Conservation (phyloP, 2,797 vertebrate species). For the Poecile montanus region DNA sequence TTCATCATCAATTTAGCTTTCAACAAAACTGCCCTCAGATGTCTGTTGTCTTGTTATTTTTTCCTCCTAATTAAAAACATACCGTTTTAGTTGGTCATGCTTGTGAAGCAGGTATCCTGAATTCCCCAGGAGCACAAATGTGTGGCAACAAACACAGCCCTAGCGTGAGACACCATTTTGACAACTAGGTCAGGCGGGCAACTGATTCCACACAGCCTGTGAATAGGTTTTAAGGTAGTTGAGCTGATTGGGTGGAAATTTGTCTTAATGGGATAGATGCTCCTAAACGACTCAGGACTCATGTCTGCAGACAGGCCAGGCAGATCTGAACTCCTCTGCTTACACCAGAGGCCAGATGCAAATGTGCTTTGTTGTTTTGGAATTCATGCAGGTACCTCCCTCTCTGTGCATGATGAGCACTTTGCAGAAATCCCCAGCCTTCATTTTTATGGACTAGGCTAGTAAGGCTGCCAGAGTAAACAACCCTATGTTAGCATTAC, state of each 20-base stretch:
- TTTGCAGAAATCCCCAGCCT: background rate
- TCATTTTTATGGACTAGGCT: background rate
- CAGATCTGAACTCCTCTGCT: background rate
- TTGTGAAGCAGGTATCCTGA: background rate
- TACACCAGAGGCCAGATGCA: background rate
- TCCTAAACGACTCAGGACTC: background rate
- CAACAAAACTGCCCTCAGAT: conserved; percentile 17
- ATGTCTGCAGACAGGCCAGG: background rate
- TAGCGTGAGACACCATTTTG: background rate
- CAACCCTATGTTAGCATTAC: background rate
- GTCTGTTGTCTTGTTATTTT: background rate
- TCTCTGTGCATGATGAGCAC: background rate
- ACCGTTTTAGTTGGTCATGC: background rate
- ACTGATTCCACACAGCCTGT: accelerated
- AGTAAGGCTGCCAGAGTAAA: background rate
- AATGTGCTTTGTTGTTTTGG: accelerated
- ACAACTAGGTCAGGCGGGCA: conserved; percentile 14
- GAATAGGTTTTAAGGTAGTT: background rate
- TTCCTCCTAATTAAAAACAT: conserved; percentile 25
- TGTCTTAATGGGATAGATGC: background rate
- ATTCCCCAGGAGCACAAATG: background rate
- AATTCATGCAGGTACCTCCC: background rate
- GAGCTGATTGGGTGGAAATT: background rate
- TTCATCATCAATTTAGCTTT: conserved; percentile 55
- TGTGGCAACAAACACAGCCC: background rate